phyloP scores from a whole-genome alignment of 1,140 invertebrate species.

The Aradophagus sp. region DNA sequence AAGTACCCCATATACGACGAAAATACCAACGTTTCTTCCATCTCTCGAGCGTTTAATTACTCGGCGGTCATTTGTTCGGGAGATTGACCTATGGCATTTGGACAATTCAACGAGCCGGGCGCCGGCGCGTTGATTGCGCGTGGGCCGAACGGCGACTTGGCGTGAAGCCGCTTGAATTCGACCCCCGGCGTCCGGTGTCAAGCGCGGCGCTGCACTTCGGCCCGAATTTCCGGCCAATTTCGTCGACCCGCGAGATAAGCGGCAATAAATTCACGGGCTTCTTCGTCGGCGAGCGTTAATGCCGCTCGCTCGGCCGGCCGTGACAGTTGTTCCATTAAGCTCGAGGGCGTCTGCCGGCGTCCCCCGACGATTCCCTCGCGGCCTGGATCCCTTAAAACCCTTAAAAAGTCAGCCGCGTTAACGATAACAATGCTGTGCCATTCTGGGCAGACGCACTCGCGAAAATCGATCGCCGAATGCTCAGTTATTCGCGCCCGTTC shows the following conservation, averaged over 20 bases:
- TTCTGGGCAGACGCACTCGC: constrained; percentile 13
- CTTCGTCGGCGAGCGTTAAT: too few relatives aligned
- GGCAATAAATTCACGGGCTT: too few relatives aligned
- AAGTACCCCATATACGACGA: too few relatives aligned
- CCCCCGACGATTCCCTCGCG: constrained; percentile 58
- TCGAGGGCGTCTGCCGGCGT: constrained; percentile 41
- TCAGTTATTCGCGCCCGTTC: too few relatives aligned
- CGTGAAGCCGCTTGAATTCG: constrained; percentile 20
- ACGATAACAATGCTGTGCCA: constrained; percentile 28
- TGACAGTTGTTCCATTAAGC: constrained; percentile 71
- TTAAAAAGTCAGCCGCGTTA: constrained; percentile 56
- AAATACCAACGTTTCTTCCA: too few relatives aligned
- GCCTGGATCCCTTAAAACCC: constrained; percentile 39
- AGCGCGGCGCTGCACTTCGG: not conserved
- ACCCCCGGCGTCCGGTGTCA: constrained; percentile 49
- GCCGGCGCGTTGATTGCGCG: constrained; percentile 62
- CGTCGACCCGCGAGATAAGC: too few relatives aligned
- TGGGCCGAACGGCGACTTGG: constrained; percentile 52
- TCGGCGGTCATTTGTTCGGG: too few relatives aligned
- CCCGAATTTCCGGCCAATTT: constrained; percentile 13
- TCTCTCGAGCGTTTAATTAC: too few relatives aligned
- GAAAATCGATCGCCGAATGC: too few relatives aligned
- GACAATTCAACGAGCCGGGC: constrained; percentile 68
- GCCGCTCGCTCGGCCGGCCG: constrained; percentile 5
- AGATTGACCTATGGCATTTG: constrained; percentile 56